Percentiles rank a stretch among this genome's conserved stretches.
Conservation (phyloP, 2,797 vertebrate species). For the Valencia hispanica region DNA sequence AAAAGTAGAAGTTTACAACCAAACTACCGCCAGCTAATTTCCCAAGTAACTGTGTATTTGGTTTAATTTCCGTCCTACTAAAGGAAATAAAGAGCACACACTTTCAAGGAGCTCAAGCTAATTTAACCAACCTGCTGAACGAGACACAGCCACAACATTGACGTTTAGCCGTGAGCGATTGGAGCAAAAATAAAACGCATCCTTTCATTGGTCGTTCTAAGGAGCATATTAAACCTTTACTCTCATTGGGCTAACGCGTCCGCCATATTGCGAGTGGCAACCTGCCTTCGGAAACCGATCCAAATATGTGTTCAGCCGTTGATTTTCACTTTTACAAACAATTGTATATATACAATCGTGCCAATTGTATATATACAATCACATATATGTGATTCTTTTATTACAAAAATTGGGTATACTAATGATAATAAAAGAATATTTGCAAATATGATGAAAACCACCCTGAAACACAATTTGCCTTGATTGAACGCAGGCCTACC, state of each 20-base stretch:
- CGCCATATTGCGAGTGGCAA: neutral
- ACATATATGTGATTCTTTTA: no score
- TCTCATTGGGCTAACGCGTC: slow-evolving; percentile 38
- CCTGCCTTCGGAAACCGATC: neutral
- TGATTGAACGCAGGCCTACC: no score
- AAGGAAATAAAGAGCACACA: rapidly evolving
- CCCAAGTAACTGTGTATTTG: rapidly evolving
- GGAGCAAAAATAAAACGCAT: neutral
- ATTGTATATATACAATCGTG: no score
- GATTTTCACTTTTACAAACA: no score
- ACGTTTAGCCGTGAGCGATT: neutral
- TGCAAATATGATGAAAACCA: no score
- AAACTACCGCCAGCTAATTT: rapidly evolving
- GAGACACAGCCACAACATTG: neutral
- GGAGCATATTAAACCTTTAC: rapidly evolving
- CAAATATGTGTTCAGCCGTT: no score
- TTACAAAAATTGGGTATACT: no score
- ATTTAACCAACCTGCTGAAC: neutral
- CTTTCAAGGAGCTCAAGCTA: neutral
- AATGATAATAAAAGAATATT: no score
- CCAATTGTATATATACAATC: no score
- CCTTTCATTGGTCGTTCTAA: slow-evolving; percentile 42
- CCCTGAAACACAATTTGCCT: no score
- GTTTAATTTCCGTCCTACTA: neutral
- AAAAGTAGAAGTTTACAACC: no score